Evolutionary conservation across 2,113 vertebrate genomes (phyloP).

Genomic region (Mustela nigripes): DNA sequence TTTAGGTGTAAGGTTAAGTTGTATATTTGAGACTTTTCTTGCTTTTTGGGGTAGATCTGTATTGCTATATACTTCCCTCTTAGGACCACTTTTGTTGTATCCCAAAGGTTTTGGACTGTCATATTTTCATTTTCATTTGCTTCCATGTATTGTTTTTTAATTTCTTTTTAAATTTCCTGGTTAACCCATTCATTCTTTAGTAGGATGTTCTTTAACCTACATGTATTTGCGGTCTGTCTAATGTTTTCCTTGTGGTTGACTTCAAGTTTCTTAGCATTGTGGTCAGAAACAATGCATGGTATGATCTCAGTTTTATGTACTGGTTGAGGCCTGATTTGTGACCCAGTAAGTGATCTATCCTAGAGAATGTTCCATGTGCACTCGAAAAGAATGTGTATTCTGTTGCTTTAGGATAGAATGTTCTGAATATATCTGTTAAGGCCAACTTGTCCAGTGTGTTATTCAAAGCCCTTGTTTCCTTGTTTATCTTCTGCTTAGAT

Average conservation of each 20-base stretch:
- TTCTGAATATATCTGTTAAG: background rate
- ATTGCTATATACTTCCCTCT: background rate
- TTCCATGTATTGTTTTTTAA: background rate
- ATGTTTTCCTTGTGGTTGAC: background rate
- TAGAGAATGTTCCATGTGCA: background rate
- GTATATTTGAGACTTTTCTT: background rate
- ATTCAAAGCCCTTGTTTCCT: background rate
- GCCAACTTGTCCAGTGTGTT: background rate
- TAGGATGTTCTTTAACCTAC: background rate
- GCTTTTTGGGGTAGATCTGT: background rate
- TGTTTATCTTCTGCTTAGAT: background rate
- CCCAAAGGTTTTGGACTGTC: background rate
- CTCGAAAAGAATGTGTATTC: background rate
- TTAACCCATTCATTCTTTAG: background rate
- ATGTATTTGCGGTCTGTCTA: background rate
- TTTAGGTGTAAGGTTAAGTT: background rate
- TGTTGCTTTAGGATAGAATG: background rate
- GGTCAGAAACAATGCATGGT: background rate
- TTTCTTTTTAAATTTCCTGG: background rate
- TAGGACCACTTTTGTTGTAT: background rate
- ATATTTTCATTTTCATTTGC: background rate
- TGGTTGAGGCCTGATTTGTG: background rate
- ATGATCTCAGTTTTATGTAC: background rate
- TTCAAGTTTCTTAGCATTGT: background rate
- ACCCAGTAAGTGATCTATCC: background rate